Evolutionary conservation across 2,113 vertebrate genomes (phyloP).

Genomic region (Callipepla squamata): DNA sequence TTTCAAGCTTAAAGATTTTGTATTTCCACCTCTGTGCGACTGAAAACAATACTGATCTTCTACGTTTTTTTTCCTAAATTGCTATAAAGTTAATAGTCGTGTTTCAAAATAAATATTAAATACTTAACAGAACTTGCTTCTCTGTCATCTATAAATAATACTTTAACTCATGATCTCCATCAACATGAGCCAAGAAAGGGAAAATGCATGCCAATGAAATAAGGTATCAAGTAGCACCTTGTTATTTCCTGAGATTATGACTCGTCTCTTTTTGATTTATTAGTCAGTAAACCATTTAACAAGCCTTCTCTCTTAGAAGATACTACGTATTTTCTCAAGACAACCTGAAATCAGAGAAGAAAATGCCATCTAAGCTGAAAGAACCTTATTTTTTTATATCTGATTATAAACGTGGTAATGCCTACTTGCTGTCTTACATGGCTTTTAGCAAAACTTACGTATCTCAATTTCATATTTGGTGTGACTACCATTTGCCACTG

Average conservation of each 20-base stretch:
- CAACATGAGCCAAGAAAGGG: neutral
- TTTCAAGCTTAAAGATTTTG: neutral
- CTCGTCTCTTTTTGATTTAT: neutral
- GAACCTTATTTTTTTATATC: neutral
- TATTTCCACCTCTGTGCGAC: neutral
- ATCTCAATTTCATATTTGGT: neutral
- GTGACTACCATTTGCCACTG: neutral
- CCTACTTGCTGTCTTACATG: neutral
- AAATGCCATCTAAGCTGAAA: neutral
- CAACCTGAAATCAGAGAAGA: neutral
- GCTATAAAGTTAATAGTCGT: neutral
- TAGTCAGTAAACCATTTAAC: neutral
- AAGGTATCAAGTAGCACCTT: slow-evolving; percentile 18
- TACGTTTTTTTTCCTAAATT: neutral
- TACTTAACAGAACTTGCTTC: neutral
- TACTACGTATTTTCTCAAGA: neutral
- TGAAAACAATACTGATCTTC: neutral
- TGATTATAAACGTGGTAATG: neutral
- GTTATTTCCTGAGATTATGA: neutral
- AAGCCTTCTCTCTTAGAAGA: neutral
- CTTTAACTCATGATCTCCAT: neutral
- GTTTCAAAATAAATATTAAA: slow-evolving; percentile 14
- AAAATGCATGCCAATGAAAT: neutral
- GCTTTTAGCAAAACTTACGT: neutral
- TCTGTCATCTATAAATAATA: neutral